Conservation (phyloP, 2,113 vertebrate genomes). For the Ptilonorhynchus violaceus region DNA sequence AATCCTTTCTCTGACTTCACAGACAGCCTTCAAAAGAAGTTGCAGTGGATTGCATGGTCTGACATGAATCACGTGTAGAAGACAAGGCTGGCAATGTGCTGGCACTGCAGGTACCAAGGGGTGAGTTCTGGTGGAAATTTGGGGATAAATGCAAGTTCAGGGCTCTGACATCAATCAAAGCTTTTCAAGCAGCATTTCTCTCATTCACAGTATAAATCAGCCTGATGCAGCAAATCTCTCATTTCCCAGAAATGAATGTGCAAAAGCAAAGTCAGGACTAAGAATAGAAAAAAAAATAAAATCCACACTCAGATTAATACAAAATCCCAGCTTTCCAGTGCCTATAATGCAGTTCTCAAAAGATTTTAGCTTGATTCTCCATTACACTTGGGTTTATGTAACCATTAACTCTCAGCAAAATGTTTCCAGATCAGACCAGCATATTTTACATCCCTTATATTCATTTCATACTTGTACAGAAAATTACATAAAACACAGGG, state of each 20-base stretch:
- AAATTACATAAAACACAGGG: conserved; percentile 20
- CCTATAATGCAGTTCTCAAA: background rate
- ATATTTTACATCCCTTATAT: background rate
- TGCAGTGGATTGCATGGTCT: background rate
- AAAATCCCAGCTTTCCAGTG: conserved; percentile 2
- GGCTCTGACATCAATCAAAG: background rate
- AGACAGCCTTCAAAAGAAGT: background rate
- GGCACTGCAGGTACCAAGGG: background rate
- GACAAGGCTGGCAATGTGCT: rapidly evolving
- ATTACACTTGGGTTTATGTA: conserved; percentile 14
- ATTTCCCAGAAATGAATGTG: background rate
- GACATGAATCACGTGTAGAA: rapidly evolving
- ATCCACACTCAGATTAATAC: background rate
- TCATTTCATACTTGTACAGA: conserved; percentile 23
- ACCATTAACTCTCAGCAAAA: conserved; percentile 36
- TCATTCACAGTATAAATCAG: background rate
- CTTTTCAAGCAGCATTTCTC: background rate
- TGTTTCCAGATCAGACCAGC: conserved; percentile 16
- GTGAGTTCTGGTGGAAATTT: background rate
- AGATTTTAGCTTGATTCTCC: conserved; percentile 5
- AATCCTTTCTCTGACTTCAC: background rate
- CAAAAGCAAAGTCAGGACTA: background rate
- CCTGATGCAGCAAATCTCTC: background rate
- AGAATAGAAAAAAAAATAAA: background rate
- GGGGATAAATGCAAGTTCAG: background rate